Evolutionary conservation across 2,888 invertebrate genomes (phyloP), one percentile per base, ranked within the genome.

Genomic region (Uloborus plumipes): DNA sequence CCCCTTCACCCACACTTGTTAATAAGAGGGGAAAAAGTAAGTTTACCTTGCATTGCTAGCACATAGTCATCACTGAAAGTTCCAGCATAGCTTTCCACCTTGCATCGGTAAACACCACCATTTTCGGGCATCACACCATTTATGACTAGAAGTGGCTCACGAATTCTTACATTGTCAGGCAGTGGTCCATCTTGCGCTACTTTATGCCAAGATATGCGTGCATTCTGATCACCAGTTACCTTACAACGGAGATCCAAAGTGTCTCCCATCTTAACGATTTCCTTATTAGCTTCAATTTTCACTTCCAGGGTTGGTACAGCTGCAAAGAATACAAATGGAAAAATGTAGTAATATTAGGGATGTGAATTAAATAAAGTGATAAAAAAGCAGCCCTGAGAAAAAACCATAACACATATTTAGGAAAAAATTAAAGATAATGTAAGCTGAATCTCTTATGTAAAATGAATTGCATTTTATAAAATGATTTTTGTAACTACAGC

Each of bases 61-160:
- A 90, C 89, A 87, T 92, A 92, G 86, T 92, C 92, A 82, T 92
- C 91, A 79, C 91, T 90, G 84, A 91, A 91, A 39, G 89, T 88
- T 47, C 91, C 91, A 18, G 89, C 90, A 7, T 88, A 87, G 31
- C 91, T 91, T 73, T 89, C 88, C 0, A 92, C 93, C 78, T 91
- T 91, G 87, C 94, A 94, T 59, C 92, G 90, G 88, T 94, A 94
- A 9, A 91, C 89, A 59, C 94, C 94, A 47, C 91, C 91, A 88
- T 94, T 93, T 75, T 91, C 91, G 3, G 90, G 89, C 74, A 90
- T 89, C 1, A 93, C 91, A 84, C 91, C 90, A 2, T 89, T 89
- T 69, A 94, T 91, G 84, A 92, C 89, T 61, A 94, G 88, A 67
- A 91, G 89, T 47, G 90, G 90, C 31, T 91, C 92, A 61, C 90